Evolutionary conservation across 2,888 invertebrate genomes (phyloP).

Genomic region (Drosophila quinaria): DNA sequence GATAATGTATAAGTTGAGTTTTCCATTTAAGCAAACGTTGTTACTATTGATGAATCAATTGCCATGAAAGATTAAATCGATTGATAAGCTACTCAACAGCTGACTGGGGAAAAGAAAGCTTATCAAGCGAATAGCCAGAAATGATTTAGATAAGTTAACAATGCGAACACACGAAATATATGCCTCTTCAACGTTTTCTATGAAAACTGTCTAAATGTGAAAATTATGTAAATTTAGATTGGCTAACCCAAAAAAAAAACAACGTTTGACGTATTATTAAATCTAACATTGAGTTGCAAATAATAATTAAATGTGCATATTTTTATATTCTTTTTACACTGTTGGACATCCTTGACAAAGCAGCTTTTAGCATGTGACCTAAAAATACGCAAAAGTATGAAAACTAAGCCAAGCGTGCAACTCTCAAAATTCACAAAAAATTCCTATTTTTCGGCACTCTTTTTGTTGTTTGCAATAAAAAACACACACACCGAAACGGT

Average conservation of each 20-base stretch:
- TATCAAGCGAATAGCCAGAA: conserved; percentile 31
- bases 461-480: conserved; percentile 46
- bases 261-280: conserved; percentile 50
- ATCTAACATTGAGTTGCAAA: conserved; percentile 27
- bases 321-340: conserved; percentile 25
- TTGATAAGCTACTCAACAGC: conserved; percentile 37
- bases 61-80: conserved; percentile 41
- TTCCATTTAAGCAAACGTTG: conserved; percentile 12
- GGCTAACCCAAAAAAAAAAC: conserved; percentile 14
- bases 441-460: conserved; percentile 8
- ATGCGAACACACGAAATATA: conserved; percentile 5
- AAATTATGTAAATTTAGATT: conserved; percentile 68
- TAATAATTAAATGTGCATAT: conserved; percentile 57
- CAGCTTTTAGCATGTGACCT: conserved; percentile 27
- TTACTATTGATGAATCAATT: conserved; percentile 55
- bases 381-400: conserved; percentile 25
- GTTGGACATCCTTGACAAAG: conserved; percentile 34
- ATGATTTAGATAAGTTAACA: conserved; percentile 28
- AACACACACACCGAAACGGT: conserved; percentile 16
- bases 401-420: conserved; percentile 38
- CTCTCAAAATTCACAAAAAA: conserved; percentile 24
- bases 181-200: conserved; percentile 7
- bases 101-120: conserved; percentile 16
- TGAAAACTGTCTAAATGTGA: conserved; percentile 57
- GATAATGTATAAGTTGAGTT: conserved; percentile 8